Conservation (phyloP, 2,888 invertebrate species). For the Chirona hameri region DNA sequence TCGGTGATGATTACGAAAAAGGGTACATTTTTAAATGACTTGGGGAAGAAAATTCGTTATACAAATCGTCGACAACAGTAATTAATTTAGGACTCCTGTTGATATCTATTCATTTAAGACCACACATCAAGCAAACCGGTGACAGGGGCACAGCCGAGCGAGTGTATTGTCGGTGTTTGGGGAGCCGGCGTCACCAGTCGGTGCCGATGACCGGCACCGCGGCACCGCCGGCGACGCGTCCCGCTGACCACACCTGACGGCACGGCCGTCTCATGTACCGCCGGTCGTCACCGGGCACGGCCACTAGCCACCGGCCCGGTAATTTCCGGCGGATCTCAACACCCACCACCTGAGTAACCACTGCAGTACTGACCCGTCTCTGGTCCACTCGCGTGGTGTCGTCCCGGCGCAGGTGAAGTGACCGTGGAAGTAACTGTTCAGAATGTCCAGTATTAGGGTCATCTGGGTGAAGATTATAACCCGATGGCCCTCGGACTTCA, state of each 20-base stretch:
- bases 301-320: neutral
- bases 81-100: too few species aligned
- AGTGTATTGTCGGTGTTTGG: neutral
- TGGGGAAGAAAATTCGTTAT: too few species aligned
- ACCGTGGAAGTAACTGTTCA: slow-evolving; percentile 97
- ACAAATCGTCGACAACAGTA: too few species aligned
- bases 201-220: neutral
- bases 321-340: slow-evolving; percentile 4
- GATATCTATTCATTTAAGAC: too few species aligned
- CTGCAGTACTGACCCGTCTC: slow-evolving; percentile 62
- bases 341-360: neutral
- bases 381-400: slow-evolving; percentile 94
- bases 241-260: neutral
- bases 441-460: slow-evolving; percentile 97
- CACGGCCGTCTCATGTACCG: neutral
- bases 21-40: too few species aligned
- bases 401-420: slow-evolving; percentile 91
- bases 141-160: too few species aligned
- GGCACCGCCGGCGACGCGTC: neutral
- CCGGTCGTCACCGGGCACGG: slow-evolving; percentile 12
- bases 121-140: too few species aligned
- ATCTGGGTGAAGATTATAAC: slow-evolving; percentile 98
- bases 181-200: neutral
- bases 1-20: too few species aligned
- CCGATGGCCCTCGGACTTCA: slow-evolving; percentile 80